Evolutionary conservation across 2,797 vertebrate species (phyloP).

Genomic region (Darevskia mixta): DNA sequence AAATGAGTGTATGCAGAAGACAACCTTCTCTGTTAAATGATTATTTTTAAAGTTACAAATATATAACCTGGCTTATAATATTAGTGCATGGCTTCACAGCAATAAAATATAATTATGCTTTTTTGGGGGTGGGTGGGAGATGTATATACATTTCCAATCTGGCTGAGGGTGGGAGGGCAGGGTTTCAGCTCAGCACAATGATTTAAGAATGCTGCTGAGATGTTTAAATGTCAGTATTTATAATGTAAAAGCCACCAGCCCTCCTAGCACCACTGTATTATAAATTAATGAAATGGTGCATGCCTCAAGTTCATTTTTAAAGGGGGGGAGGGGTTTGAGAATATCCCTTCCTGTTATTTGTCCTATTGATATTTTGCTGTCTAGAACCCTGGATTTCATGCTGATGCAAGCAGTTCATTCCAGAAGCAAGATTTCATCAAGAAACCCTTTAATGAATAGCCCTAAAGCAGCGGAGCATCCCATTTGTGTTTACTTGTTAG

Average conservation of each 20-base stretch:
- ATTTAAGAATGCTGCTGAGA: conserved; percentile 63
- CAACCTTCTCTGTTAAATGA: background rate
- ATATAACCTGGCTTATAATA: conserved; percentile 41
- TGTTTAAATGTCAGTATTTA: conserved; percentile 65
- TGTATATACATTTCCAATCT: conserved; percentile 64
- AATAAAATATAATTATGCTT: conserved; percentile 38
- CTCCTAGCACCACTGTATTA: conserved; percentile 22
- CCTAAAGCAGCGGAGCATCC: conserved; percentile 47
- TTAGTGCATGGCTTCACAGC: conserved; percentile 60
- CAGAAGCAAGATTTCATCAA: conserved; percentile 48
- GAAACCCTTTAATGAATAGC: conserved; percentile 56
- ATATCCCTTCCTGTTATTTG: conserved; percentile 2
- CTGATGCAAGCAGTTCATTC: conserved; percentile 47
- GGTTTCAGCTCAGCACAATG: conserved; percentile 61
- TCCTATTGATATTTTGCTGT: conserved; percentile 45
- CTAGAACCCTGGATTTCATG: conserved; percentile 47
- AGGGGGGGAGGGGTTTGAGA: background rate
- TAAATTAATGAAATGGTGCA: conserved; percentile 60
- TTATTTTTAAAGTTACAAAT: conserved; percentile 48
- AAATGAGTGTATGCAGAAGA: background rate
- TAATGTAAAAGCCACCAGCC: conserved; percentile 43
- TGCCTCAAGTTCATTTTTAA: conserved; percentile 62
- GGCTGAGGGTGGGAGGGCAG: conserved; percentile 10
- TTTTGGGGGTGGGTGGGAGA: too few relatives aligned
- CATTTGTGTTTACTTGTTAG: conserved; percentile 66